phyloP scores from a whole-genome alignment of 2,797 vertebrate species.

The Sternarchorhynchus goeldii region DNA sequence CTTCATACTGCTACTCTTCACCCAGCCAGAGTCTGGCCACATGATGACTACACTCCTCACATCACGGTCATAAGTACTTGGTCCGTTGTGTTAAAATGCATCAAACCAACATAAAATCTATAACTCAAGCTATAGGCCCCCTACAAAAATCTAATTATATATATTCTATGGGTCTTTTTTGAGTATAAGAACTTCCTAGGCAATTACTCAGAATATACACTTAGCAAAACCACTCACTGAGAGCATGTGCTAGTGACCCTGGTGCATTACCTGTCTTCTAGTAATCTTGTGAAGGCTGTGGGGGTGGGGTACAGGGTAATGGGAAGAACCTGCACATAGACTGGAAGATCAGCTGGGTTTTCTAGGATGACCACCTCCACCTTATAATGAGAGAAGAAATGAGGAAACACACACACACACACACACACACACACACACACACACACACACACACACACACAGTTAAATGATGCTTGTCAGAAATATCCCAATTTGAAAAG shows the following conservation, averaged over 20 bases:
- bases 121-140: too few relatives aligned
- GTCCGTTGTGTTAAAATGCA: too few relatives aligned
- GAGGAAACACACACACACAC: constrained; percentile 16
- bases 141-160: too few relatives aligned
- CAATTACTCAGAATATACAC: not conserved
- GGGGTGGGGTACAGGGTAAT: constrained; percentile 90
- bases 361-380: constrained; percentile 91
- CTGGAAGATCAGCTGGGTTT: constrained; percentile 91
- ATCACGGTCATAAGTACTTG: too few relatives aligned
- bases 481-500: too few relatives aligned
- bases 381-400: constrained; percentile 63
- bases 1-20: too few relatives aligned
- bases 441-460: not conserved
- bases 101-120: too few relatives aligned
- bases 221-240: too few relatives aligned
- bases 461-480: not conserved
- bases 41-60: too few relatives aligned
- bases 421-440: constrained; percentile 8
- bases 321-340: constrained; percentile 90
- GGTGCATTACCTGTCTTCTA: constrained; percentile 82
- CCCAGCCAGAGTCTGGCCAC: too few relatives aligned
- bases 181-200: not conserved
- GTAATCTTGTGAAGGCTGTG: constrained; percentile 83
- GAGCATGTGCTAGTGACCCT: not conserved
- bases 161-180: not conserved